A percentile compares a stretch with the other conserved stretches of the same genome.
These are phyloP conservation scores for Galago senegalensis DNA, from an alignment of 2,797 vertebrate species.

Conservation along the genomic window DNA sequence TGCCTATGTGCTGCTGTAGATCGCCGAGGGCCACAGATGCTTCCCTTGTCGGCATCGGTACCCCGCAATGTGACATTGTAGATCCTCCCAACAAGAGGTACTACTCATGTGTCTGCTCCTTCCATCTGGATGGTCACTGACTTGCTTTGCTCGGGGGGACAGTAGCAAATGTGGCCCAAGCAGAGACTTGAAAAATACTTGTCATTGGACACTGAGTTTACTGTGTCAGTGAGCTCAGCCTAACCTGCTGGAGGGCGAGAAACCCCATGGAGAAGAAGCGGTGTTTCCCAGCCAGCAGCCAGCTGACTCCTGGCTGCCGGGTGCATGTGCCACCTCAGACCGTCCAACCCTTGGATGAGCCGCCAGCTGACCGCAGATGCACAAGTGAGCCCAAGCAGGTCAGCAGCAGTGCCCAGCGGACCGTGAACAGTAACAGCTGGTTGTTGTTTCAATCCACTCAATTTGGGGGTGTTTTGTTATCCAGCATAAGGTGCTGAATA, in stretches of 20 bases:
- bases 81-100: neutral
- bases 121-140: accelerated
- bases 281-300: neutral
- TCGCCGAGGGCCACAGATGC: neutral
- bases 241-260: neutral
- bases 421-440: neutral
- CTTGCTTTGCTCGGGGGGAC: neutral
- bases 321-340: accelerated
- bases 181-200: neutral
- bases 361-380: neutral
- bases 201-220: neutral
- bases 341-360: accelerated
- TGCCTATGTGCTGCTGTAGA: neutral
- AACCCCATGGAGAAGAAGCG: neutral
- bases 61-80: too few species aligned
- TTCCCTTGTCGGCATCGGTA: accelerated
- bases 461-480: neutral
- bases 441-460: neutral
- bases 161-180: too few species aligned
- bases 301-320: neutral
- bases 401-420: accelerated
- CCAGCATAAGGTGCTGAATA: neutral
- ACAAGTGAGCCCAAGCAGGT: accelerated
- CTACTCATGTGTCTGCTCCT: neutral
- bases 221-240: neutral